Conservation (phyloP, 1,140 invertebrate genomes). For the Dendrolimus punctatus region DNA sequence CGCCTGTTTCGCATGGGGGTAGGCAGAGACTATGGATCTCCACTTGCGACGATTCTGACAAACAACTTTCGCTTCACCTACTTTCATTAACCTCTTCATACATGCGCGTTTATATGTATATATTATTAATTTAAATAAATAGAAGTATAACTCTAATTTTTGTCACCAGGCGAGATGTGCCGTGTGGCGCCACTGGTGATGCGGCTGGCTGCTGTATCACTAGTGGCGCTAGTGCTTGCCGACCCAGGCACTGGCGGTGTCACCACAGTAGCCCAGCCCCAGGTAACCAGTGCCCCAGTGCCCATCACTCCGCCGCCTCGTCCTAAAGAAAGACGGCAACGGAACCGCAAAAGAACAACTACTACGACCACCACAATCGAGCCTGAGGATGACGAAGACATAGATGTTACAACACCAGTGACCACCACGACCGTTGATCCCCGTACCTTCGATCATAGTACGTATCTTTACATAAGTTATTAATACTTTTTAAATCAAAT, state of each 20-base stretch:
- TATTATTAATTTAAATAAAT: too few relatives aligned
- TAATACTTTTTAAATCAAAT: too few relatives aligned
- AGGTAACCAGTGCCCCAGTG: conserved; percentile 13
- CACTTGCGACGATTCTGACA: too few relatives aligned
- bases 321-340: conserved; percentile 24
- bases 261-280: conserved; percentile 13
- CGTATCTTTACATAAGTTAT: conserved; percentile 16
- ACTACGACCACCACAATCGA: conserved; percentile 50
- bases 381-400: conserved; percentile 40
- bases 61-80: too few relatives aligned
- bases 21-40: too few relatives aligned
- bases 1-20: too few relatives aligned
- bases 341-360: conserved; percentile 39
- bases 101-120: too few relatives aligned
- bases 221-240: conserved; percentile 54
- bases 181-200: conserved; percentile 55
- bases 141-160: conserved; percentile 4
- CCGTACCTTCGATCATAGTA: conserved; percentile 53
- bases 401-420: conserved; percentile 24
- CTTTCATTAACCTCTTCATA: too few relatives aligned
- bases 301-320: conserved; percentile 13
- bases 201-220: conserved; percentile 47
- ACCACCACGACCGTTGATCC: conserved; percentile 53
- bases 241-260: conserved; percentile 28
- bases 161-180: conserved; percentile 44